A percentile compares a stretch with the other conserved stretches of the same genome.
phyloP scores from a whole-genome alignment of 2,888 invertebrate genomes.

The Marasmarcha lunaedactyla region DNA sequence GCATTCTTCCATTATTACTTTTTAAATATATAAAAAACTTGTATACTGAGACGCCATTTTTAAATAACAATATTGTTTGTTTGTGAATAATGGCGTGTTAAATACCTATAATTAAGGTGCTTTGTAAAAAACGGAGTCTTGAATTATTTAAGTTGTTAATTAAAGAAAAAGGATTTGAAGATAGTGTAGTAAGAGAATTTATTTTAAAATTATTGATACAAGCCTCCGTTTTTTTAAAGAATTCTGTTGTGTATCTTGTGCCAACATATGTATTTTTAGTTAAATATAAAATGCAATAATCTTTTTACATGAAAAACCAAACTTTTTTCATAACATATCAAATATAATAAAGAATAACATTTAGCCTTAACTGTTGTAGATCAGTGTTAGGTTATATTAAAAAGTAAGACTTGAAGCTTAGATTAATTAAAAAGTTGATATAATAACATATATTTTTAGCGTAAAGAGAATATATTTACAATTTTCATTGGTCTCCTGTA shows the following conservation, averaged over 20 bases:
- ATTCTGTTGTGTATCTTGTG: conserved; percentile 43
- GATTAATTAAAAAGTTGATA: conserved; percentile 29
- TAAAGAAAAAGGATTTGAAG: conserved; percentile 49
- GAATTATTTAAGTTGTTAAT: conserved; percentile 38
- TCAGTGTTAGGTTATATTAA: conserved; percentile 56
- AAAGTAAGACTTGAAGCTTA: conserved; percentile 54
- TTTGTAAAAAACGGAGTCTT: conserved; percentile 31
- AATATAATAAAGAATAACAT: conserved; percentile 33
- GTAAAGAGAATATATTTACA: conserved; percentile 17
- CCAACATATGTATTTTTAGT: conserved; percentile 33
- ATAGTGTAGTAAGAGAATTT: conserved; percentile 51
- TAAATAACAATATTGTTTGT: conserved; percentile 25
- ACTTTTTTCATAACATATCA: conserved; percentile 38
- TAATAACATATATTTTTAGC: conserved; percentile 27
- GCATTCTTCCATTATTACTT: conserved; percentile 21
- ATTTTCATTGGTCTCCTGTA: conserved; percentile 35
- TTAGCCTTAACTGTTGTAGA: conserved; percentile 21
- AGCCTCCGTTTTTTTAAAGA: conserved; percentile 31
- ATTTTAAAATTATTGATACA: conserved; percentile 32
- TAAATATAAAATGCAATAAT: conserved; percentile 4
- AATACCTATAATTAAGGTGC: too few relatives aligned
- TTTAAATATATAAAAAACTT: too few relatives aligned
- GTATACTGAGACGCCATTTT: not conserved
- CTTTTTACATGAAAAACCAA: not conserved
- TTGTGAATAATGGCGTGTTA: conserved; percentile 18